Conservation (phyloP, 1,140 invertebrate species). For the Bombus waltoni region DNA sequence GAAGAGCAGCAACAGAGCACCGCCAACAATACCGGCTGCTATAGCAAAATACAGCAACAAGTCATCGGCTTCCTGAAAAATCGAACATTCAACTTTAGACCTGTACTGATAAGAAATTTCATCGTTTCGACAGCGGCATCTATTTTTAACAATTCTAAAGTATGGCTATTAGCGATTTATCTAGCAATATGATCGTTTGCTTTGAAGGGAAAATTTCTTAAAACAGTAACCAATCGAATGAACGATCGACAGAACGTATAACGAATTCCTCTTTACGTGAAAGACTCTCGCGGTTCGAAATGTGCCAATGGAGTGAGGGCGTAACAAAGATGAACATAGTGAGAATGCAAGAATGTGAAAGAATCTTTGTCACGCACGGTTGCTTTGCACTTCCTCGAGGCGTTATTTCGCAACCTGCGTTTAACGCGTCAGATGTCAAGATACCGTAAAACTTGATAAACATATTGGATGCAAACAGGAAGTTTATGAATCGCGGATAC, state of each 20-base stretch:
- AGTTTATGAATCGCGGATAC: background rate
- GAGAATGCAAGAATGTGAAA: slow-evolving; percentile 62
- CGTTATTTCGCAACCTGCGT: slow-evolving; percentile 47
- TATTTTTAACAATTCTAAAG: background rate
- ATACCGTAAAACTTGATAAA: slow-evolving; percentile 23
- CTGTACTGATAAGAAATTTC: background rate
- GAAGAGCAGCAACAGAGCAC: slow-evolving; percentile 66
- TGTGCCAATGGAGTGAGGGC: background rate
- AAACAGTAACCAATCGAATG: no score
- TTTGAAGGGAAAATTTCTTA: background rate
- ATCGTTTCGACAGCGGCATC: no score
- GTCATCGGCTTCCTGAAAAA: slow-evolving; percentile 71
- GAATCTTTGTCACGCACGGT: slow-evolving; percentile 35
- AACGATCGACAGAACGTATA: background rate
- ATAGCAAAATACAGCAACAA: slow-evolving; percentile 74
- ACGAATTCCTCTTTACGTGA: background rate
- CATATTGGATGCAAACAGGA: background rate
- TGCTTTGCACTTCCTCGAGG: slow-evolving; percentile 49
- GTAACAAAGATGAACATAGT: slow-evolving; percentile 18
- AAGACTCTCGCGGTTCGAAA: background rate
- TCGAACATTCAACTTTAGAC: slow-evolving; percentile 22
- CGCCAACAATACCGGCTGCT: slow-evolving; percentile 66
- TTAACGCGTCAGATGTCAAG: slow-evolving; percentile 36
- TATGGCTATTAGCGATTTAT: background rate
- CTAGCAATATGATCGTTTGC: background rate